Conservation (phyloP, 2,888 invertebrate genomes). For the Halictus quadricinctus region DNA sequence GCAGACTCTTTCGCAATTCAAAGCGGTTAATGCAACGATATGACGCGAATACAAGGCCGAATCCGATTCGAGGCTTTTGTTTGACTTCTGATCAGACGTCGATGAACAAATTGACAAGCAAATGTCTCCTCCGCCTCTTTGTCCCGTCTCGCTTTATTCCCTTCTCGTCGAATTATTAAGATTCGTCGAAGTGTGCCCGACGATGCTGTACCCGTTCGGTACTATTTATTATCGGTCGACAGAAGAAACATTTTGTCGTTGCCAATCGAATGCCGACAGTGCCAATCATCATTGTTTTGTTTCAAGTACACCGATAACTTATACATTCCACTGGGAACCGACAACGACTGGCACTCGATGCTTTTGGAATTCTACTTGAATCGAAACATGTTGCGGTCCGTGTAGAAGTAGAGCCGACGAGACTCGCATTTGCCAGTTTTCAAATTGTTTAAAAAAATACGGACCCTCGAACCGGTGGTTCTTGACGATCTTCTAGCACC, state of each 20-base stretch:
- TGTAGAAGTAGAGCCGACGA: background rate
- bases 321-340: background rate
- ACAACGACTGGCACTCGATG: background rate
- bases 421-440: background rate
- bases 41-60: conserved; percentile 16
- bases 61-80: conserved; percentile 28
- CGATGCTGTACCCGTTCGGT: conserved; percentile 17
- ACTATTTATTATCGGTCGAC: conserved; percentile 36
- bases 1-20: conserved; percentile 19
- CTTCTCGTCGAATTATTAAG: conserved; percentile 38
- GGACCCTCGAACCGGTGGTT: background rate
- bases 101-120: conserved; percentile 53
- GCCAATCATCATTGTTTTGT: background rate
- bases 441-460: background rate
- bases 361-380: background rate
- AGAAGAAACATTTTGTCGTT: conserved; percentile 8
- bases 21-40: conserved; percentile 38
- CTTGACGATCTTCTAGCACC: background rate
- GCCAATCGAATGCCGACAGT: conserved; percentile 1
- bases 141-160: conserved; percentile 30
- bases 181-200: conserved; percentile 31
- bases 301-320: background rate
- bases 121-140: conserved; percentile 23
- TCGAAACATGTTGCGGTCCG: background rate
- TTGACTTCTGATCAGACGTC: conserved; percentile 31